Percentiles rank a stretch among this genome's conserved stretches.
Conservation (phyloP, 2,888 invertebrate genomes). For the Rhaphigaster nebulosa region DNA sequence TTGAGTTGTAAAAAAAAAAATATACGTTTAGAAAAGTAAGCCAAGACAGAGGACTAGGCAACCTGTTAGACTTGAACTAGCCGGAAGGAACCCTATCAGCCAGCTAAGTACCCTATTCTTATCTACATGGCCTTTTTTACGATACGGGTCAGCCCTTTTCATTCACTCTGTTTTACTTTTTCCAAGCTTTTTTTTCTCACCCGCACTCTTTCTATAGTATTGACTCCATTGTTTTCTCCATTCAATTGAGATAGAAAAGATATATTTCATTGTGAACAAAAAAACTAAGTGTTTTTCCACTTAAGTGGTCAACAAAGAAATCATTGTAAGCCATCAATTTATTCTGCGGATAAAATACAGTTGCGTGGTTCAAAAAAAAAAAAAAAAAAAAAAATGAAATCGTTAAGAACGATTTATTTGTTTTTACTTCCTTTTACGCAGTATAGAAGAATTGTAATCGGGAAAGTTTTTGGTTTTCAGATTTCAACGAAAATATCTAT, state of each 20-base stretch:
- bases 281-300: not conserved
- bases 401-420: too few species aligned
- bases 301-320: not conserved
- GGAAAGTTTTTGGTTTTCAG: too few species aligned
- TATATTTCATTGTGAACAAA: not conserved
- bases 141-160: conserved; percentile 46
- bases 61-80: conserved; percentile 29
- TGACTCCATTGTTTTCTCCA: not conserved
- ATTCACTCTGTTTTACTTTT: conserved; percentile 44
- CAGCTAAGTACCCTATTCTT: conserved; percentile 36
- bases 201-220: not conserved
- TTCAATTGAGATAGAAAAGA: not conserved
- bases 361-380: too few species aligned
- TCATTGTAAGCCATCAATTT: not conserved
- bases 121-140: conserved; percentile 48
- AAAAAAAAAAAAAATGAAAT: too few species aligned
- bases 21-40: too few species aligned
- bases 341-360: too few species aligned
- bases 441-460: too few species aligned
- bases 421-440: too few species aligned
- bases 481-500: too few species aligned
- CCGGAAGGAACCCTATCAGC: conserved; percentile 9
- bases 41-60: not conserved
- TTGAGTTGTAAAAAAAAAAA: too few species aligned
- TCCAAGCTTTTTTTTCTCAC: not conserved